Percentiles rank a stretch among this genome's conserved stretches.
phyloP scores from a whole-genome alignment of 2,888 invertebrate species.

The Heliconius hortense region DNA sequence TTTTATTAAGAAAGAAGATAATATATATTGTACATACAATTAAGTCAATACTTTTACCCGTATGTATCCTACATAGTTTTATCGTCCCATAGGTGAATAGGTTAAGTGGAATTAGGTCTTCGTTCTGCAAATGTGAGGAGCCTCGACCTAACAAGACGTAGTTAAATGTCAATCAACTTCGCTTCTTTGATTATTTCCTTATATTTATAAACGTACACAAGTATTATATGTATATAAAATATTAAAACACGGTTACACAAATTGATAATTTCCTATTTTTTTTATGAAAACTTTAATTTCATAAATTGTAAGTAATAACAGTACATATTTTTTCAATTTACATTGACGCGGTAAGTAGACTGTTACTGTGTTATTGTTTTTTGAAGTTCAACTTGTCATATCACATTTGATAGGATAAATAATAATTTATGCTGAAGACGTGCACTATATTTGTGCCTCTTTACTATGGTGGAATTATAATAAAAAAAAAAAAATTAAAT shows the following conservation, averaged over 20 bases:
- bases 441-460: too few species aligned
- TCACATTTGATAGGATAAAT: too few species aligned
- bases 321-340: neutral
- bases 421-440: too few species aligned
- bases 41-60: slow-evolving; percentile 19
- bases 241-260: neutral
- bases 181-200: slow-evolving; percentile 31
- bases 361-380: too few species aligned
- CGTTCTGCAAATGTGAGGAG: slow-evolving; percentile 47
- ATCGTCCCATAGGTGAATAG: slow-evolving; percentile 41
- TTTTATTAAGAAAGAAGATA: neutral
- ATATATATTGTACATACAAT: neutral
- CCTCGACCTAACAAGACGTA: slow-evolving; percentile 44
- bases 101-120: slow-evolving; percentile 48
- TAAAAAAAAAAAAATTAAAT: too few species aligned
- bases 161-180: slow-evolving; percentile 47
- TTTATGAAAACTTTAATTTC: neutral
- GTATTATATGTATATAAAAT: neutral
- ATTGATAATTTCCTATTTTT: neutral
- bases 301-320: neutral
- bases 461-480: too few species aligned
- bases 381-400: too few species aligned
- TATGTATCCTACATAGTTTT: slow-evolving; percentile 5
- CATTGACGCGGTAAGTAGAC: too few species aligned
- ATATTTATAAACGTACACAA: neutral